A percentile compares a stretch with the other conserved stretches of the same genome.
phyloP scores from a whole-genome alignment of 2,113 vertebrate species.

The Plestiodon gilberti region DNA sequence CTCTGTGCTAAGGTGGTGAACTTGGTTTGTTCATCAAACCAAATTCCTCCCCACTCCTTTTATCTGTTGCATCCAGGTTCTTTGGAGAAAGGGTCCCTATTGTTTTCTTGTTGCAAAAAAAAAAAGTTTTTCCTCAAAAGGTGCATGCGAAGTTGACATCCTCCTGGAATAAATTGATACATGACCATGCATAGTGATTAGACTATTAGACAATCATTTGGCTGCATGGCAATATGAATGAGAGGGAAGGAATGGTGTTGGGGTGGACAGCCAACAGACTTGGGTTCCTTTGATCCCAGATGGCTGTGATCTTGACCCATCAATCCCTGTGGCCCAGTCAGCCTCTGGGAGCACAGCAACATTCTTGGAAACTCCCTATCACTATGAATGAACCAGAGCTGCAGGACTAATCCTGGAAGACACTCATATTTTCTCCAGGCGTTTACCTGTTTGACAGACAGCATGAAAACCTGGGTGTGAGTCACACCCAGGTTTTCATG shows the following conservation, averaged over 20 bases:
- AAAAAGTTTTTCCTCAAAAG: background rate
- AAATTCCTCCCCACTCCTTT: too few relatives aligned
- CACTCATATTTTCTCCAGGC: background rate
- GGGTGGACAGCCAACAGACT: too few relatives aligned
- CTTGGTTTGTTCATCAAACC: too few relatives aligned
- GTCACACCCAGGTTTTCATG: background rate
- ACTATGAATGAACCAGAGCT: too few relatives aligned
- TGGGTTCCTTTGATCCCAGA: background rate
- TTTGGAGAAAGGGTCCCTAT: too few relatives aligned
- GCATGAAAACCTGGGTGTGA: too few relatives aligned
- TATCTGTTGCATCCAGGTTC: too few relatives aligned
- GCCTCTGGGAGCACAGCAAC: background rate
- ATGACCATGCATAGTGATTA: background rate
- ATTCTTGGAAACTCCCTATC: background rate
- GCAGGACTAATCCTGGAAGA: background rate
- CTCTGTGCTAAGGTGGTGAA: background rate
- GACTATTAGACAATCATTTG: too few relatives aligned
- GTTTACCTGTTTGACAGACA: too few relatives aligned
- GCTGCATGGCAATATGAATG: too few relatives aligned
- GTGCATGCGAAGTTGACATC: background rate
- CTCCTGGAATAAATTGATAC: background rate
- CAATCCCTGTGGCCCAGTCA: background rate
- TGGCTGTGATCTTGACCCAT: background rate
- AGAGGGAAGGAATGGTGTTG: too few relatives aligned
- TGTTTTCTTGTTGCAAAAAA: background rate